Conservation (phyloP, 92 coral and sea anemone genomes). For the Phenganax marumi region DNA sequence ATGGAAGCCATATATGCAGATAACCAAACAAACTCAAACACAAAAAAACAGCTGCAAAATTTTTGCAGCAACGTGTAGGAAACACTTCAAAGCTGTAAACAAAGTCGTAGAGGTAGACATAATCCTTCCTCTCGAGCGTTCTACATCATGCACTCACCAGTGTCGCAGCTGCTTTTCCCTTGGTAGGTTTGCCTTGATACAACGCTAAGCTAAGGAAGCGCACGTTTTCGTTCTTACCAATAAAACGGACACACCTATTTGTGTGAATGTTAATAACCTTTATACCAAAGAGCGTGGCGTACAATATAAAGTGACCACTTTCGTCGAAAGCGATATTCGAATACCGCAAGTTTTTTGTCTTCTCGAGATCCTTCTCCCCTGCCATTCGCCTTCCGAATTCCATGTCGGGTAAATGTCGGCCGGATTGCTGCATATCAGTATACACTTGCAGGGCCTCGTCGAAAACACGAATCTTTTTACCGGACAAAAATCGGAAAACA, state of each 20-base stretch:
- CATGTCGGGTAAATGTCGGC: constrained; percentile 94
- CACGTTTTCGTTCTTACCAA: constrained; percentile 97
- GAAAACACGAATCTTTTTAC: constrained; percentile 86
- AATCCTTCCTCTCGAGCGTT: not conserved
- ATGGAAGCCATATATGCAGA: not conserved
- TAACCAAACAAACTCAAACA: not conserved
- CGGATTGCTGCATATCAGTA: constrained; percentile 94
- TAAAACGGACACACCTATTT: constrained; percentile 82
- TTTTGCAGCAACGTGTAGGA: no score
- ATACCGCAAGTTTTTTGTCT: constrained; percentile 80
- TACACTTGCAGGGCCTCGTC: constrained; percentile 87
- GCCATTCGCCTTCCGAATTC: constrained; percentile 98
- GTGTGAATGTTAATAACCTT: constrained; percentile 96
- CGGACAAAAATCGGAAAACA: constrained; percentile 85
- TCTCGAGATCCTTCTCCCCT: constrained; percentile 87
- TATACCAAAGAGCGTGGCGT: constrained; percentile 91
- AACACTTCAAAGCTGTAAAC: no score
- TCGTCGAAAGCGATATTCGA: constrained; percentile 96
- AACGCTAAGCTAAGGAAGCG: constrained; percentile 84
- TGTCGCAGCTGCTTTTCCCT: constrained; percentile 72
- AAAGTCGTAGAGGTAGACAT: no score
- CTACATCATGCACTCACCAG: constrained; percentile 67
- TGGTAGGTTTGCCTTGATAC: constrained; percentile 84
- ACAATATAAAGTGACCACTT: constrained; percentile 88
- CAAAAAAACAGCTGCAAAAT: not conserved